Conservation (phyloP, 1,140 invertebrate genomes). For the Ceratina australensis region DNA sequence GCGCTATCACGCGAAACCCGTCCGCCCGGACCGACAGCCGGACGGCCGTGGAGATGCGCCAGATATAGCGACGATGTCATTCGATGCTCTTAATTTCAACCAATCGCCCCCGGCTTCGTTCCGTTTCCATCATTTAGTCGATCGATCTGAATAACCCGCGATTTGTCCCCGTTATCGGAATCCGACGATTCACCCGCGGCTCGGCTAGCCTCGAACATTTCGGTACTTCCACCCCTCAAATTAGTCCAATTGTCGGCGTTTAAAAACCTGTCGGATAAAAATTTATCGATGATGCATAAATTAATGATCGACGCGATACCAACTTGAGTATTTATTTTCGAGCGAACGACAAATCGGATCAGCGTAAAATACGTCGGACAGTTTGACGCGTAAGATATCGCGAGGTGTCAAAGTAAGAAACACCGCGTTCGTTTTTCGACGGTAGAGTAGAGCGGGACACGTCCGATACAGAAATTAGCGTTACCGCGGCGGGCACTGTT, state of each 20-base stretch:
- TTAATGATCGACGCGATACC: too few species aligned
- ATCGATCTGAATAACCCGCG: background rate
- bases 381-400: too few species aligned
- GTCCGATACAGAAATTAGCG: conserved; percentile 71
- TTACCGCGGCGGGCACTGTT: conserved; percentile 63
- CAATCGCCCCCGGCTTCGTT: background rate
- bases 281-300: too few species aligned
- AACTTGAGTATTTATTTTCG: too few species aligned
- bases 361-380: too few species aligned
- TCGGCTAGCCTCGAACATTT: background rate
- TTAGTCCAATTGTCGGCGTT: too few species aligned
- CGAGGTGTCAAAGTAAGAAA: background rate
- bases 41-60: conserved; percentile 20
- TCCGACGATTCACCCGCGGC: background rate
- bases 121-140: conserved; percentile 2
- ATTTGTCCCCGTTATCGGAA: conserved; percentile 16
- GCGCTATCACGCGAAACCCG: conserved; percentile 16
- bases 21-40: conserved; percentile 26
- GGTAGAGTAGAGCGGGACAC: conserved; percentile 40
- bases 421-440: conserved; percentile 54
- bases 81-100: conserved; percentile 44
- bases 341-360: too few species aligned
- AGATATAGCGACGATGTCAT: conserved; percentile 40
- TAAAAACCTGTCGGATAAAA: too few species aligned
- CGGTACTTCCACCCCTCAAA: too few species aligned